Conservation (phyloP, 2,888 invertebrate species). For the Teleogryllus oceanicus region DNA sequence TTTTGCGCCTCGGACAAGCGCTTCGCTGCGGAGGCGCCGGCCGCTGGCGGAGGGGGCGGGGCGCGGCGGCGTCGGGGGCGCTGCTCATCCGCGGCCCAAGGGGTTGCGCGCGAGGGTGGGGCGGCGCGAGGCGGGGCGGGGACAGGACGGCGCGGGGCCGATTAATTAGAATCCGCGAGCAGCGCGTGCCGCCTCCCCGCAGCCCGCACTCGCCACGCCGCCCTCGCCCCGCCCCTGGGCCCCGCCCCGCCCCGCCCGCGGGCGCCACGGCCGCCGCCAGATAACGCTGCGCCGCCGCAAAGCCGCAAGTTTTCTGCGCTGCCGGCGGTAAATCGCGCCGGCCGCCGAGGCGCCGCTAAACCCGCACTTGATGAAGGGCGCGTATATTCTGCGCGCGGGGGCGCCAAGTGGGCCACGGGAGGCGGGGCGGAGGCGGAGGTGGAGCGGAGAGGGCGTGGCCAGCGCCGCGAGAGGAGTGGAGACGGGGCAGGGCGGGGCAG, state of each 20-base stretch:
- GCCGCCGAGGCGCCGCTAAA: conserved; percentile 30
- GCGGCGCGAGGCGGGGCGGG: no score
- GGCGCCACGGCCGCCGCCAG: conserved; percentile 5
- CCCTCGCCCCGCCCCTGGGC: background rate
- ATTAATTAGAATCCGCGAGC: no score
- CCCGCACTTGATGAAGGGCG: conserved; percentile 35
- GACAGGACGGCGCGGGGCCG: no score
- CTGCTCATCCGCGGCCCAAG: no score
- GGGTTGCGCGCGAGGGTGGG: no score
- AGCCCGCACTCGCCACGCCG: background rate
- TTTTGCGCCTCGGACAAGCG: no score
- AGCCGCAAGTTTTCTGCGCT: conserved; percentile 18
- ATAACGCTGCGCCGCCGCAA: conserved; percentile 20
- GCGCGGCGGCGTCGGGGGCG: no score
- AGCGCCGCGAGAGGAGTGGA: background rate
- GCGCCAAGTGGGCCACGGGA: background rate
- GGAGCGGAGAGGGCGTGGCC: background rate
- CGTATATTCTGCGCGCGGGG: conserved; percentile 27
- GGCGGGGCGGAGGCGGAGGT: background rate
- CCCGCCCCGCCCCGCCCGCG: conserved; percentile 21
- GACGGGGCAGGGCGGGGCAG: background rate
- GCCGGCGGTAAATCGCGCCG: background rate
- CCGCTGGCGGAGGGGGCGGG: no score
- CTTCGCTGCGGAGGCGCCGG: no score
- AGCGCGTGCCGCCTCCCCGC: background rate